Percentiles rank a stretch among this genome's conserved stretches.
These are phyloP conservation scores for Brachionus calyciflorus DNA, from an alignment of 1,140 invertebrate species.

Conservation along the genomic window DNA sequence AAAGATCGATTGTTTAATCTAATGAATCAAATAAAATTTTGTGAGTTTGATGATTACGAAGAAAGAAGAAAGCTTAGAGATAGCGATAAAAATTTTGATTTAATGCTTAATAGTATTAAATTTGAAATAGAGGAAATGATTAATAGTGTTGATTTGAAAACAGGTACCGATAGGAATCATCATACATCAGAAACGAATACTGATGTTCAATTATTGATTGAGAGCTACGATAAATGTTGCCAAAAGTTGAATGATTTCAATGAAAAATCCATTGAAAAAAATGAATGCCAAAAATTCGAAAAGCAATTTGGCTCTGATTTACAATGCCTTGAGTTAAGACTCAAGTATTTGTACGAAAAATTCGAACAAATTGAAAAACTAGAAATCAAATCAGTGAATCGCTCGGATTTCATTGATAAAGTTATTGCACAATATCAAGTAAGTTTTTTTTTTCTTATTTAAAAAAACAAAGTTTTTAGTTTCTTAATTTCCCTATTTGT, in stretches of 20 bases:
- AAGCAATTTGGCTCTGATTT: background rate
- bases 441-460: background rate
- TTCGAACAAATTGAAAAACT: background rate
- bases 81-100: background rate
- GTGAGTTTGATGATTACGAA: slow-evolving; percentile 29
- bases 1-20: slow-evolving; percentile 26
- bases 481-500: too few relatives aligned
- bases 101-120: slow-evolving; percentile 12
- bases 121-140: slow-evolving; percentile 12
- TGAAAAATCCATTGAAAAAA: background rate
- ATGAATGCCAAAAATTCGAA: slow-evolving; percentile 2
- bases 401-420: background rate
- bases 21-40: slow-evolving; percentile 27
- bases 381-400: background rate
- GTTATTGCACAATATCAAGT: background rate
- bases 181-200: background rate
- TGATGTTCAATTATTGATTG: slow-evolving; percentile 3
- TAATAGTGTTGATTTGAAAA: too few relatives aligned
- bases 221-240: background rate
- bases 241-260: slow-evolving; percentile 26
- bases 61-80: slow-evolving; percentile 1
- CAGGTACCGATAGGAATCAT: background rate
- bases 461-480: background rate
- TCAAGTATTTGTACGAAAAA: slow-evolving; percentile 31
- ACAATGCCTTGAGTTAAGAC: background rate